phyloP scores from a whole-genome alignment of 2,888 invertebrate species.

The Poecilobothrus nobilitatus region DNA sequence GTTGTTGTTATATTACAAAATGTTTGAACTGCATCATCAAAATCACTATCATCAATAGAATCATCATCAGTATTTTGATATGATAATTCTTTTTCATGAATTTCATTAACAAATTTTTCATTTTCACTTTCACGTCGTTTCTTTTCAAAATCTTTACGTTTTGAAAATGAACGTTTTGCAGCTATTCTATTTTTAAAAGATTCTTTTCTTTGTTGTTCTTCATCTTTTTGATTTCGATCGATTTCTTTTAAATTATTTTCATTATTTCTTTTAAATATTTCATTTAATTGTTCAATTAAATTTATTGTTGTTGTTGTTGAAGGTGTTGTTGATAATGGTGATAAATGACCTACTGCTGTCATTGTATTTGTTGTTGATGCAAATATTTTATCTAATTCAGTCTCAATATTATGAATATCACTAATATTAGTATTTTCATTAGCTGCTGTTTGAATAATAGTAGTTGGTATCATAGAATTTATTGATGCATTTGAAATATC shows the following conservation, averaged over 20 bases:
- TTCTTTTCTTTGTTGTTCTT: not conserved
- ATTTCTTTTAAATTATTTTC: conserved; percentile 9
- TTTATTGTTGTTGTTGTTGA: conserved; percentile 7
- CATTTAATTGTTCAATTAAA: conserved; percentile 10
- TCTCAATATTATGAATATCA: not conserved
- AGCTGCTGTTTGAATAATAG: not conserved
- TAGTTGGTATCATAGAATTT: too few species aligned
- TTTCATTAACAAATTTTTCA: conserved; percentile 17
- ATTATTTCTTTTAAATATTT: conserved; percentile 13
- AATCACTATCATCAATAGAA: conserved; percentile 11
- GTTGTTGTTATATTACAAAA: too few species aligned
- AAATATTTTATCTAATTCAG: too few species aligned
- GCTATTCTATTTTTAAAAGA: not conserved
- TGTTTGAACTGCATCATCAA: not conserved
- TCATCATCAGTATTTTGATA: conserved; percentile 12
- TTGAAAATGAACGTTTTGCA: conserved; percentile 18
- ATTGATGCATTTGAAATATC: not conserved
- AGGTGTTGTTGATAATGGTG: not conserved
- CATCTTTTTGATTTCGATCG: too few species aligned
- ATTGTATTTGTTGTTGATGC: not conserved
- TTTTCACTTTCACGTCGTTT: conserved; percentile 17
- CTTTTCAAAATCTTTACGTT: conserved; percentile 19
- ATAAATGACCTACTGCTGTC: not conserved
- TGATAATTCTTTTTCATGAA: conserved; percentile 10
- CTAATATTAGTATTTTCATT: not conserved